phyloP scores from a whole-genome alignment of 2,888 invertebrate species.

The Nezara viridula region DNA sequence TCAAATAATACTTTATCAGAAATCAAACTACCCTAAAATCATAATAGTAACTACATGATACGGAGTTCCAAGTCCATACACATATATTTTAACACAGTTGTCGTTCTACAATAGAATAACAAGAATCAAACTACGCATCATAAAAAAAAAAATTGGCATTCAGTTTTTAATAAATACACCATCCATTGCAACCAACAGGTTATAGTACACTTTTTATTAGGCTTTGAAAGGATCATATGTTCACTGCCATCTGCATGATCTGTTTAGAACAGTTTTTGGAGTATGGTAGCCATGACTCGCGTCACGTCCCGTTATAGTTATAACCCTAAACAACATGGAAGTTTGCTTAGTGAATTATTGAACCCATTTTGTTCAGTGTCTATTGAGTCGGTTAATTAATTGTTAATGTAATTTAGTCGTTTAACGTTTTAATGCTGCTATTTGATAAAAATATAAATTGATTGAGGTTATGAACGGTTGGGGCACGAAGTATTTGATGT shows the following conservation, averaged over 20 bases:
- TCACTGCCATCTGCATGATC: constrained; percentile 61
- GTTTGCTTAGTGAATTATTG: constrained; percentile 58
- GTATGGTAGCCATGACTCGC: constrained; percentile 62
- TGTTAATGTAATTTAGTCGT: background rate
- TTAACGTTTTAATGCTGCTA: background rate
- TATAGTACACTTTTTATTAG: background rate
- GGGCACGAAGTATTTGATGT: constrained; percentile 12
- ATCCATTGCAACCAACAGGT: constrained; percentile 55
- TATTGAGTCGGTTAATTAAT: background rate
- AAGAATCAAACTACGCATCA: background rate
- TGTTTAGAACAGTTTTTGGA: constrained; percentile 47
- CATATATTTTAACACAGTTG: background rate
- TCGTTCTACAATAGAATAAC: background rate
- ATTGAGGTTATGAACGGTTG: constrained; percentile 38
- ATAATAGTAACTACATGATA: background rate
- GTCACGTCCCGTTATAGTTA: constrained; percentile 66
- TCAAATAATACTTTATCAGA: background rate
- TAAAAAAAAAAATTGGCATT: background rate
- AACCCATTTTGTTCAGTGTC: constrained; percentile 47
- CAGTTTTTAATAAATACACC: constrained; percentile 7
- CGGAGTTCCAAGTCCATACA: background rate
- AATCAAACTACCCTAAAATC: background rate
- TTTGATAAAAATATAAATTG: background rate
- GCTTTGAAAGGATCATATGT: constrained; percentile 60
- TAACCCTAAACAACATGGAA: constrained; percentile 66